phyloP scores from a whole-genome alignment of 30 jellyfish, hydroid and myxozoan genomes.

The Cassiopea xamachana region DNA sequence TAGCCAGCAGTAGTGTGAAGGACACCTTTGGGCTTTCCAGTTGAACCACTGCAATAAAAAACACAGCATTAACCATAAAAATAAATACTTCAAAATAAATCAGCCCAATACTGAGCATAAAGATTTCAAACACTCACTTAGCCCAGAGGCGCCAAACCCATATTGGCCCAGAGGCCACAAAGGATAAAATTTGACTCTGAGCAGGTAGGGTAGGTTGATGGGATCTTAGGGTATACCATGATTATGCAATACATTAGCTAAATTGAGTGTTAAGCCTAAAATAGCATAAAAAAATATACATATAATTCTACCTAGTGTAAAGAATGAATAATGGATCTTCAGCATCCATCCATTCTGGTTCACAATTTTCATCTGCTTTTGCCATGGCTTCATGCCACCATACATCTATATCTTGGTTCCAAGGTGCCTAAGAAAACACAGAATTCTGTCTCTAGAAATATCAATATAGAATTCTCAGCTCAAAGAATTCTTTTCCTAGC shows the following conservation, averaged over 20 bases:
- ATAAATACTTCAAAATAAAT: not conserved
- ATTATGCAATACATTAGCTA: too few species aligned
- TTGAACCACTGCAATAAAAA: constrained; percentile 85
- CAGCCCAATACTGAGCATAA: too few species aligned
- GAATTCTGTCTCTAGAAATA: not conserved
- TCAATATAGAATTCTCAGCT: not conserved
- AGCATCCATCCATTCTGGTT: constrained; percentile 99
- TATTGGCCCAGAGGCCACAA: too few species aligned
- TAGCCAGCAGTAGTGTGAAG: constrained; percentile 94
- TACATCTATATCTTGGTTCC: constrained; percentile 72
- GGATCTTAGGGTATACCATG: too few species aligned
- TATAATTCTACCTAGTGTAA: constrained; percentile 87
- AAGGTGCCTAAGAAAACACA: constrained; percentile 51
- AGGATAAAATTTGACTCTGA: too few species aligned
- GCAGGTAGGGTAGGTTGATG: too few species aligned
- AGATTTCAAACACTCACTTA: not conserved
- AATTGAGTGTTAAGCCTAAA: too few species aligned
- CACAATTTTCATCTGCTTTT: constrained; percentile 77
- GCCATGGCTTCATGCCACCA: constrained; percentile 96
- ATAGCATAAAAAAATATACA: too few species aligned
- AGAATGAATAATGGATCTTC: constrained; percentile 94
- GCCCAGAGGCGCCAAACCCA: not conserved
- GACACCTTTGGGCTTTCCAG: constrained; percentile 98
- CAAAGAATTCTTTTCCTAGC: too few species aligned
- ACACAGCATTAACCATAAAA: not conserved